These are phyloP conservation scores for Macrobrachium nipponense DNA, from an alignment of 1,140 invertebrate species.

Conservation along the genomic window DNA sequence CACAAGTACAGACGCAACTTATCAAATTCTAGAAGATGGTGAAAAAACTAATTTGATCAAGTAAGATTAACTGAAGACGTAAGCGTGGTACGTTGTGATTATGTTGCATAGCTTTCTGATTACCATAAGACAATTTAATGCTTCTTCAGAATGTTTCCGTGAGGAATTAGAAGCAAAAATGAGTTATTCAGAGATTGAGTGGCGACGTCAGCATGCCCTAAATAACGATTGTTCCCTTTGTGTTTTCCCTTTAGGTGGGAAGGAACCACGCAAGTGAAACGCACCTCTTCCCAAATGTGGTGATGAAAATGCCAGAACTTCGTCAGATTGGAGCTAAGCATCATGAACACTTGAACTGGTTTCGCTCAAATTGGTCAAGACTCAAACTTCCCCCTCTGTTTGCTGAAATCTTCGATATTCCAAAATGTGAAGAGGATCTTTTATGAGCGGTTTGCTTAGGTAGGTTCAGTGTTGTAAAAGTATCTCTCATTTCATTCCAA, in stretches of 20 bases:
- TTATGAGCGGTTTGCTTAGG: conserved; percentile 41
- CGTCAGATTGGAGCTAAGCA: conserved; percentile 86
- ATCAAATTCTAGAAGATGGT: too few species aligned
- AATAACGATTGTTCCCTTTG: not conserved
- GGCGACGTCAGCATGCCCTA: not conserved
- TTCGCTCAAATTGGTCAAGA: conserved; percentile 83
- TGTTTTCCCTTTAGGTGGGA: conserved; percentile 66
- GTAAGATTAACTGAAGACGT: too few species aligned
- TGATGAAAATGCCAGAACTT: conserved; percentile 83
- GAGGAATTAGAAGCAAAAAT: too few species aligned
- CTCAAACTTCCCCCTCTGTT: conserved; percentile 88
- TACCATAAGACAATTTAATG: too few species aligned
- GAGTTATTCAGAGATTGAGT: too few species aligned
- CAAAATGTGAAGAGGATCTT: conserved; percentile 83
- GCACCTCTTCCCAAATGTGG: conserved; percentile 77
- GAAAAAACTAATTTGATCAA: too few species aligned
- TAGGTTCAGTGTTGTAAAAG: not conserved
- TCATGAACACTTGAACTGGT: conserved; percentile 89
- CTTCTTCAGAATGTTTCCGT: too few species aligned
- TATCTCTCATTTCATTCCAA: too few species aligned
- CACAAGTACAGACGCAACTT: too few species aligned
- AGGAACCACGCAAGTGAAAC: conserved; percentile 72
- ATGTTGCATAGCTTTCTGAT: too few species aligned
- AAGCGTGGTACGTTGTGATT: too few species aligned
- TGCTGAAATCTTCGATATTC: conserved; percentile 98